Evolutionary conservation across 2,113 vertebrate genomes (phyloP).

Genomic region (Brachypteracias leptosomus): DNA sequence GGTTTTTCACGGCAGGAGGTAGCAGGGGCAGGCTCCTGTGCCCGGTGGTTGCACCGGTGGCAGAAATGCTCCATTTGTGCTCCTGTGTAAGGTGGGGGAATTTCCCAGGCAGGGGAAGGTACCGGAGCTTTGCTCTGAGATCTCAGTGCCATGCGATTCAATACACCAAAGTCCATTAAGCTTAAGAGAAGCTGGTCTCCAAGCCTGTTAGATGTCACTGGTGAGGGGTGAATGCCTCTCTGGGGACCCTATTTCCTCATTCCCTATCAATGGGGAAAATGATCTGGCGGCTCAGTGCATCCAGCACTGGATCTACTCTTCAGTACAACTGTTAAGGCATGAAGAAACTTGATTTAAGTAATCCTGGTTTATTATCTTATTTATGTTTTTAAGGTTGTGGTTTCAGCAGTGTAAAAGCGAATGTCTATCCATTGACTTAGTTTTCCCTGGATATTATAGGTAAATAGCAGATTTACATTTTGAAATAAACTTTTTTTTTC

Average conservation of each 20-base stretch:
- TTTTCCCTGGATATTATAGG: not conserved
- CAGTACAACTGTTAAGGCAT: not conserved
- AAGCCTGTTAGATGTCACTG: accelerated
- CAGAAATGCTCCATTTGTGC: not conserved
- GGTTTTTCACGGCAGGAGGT: not conserved
- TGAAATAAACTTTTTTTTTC: conserved; percentile 15
- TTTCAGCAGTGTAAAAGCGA: not conserved
- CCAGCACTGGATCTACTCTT: not conserved
- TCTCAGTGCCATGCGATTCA: accelerated
- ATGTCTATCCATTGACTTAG: not conserved
- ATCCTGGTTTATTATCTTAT: not conserved
- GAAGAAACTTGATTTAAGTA: not conserved
- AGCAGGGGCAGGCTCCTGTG: not conserved
- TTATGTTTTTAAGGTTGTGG: not conserved
- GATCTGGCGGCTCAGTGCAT: accelerated
- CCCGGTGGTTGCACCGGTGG: accelerated
- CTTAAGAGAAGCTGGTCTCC: not conserved
- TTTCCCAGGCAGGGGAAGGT: not conserved
- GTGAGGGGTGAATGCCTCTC: not conserved
- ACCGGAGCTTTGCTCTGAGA: not conserved
- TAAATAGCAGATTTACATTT: not conserved
- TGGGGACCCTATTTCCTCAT: not conserved
- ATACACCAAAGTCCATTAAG: not conserved
- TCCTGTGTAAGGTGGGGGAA: not conserved
- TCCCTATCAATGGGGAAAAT: accelerated